These are phyloP conservation scores for Noctuana brunneofusca DNA, from an alignment of 2,888 invertebrate genomes.

Conservation along the genomic window DNA sequence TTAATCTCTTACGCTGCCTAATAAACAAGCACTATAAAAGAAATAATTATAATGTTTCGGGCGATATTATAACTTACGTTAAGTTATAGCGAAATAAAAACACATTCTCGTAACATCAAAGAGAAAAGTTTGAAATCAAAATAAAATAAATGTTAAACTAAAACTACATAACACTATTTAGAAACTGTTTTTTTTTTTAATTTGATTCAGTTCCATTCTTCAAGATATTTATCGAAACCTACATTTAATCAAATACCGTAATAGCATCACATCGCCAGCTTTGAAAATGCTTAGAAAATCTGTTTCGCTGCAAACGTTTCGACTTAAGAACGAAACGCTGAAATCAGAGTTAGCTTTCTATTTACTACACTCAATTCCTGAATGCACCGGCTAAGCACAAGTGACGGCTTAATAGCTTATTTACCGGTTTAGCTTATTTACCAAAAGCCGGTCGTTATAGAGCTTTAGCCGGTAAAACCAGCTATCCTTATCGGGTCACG, in stretches of 20 bases:
- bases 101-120: too few species aligned
- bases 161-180: too few species aligned
- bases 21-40: too few species aligned
- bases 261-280: not conserved
- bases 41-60: too few species aligned
- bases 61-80: too few species aligned
- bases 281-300: not conserved
- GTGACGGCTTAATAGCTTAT: conserved; percentile 9
- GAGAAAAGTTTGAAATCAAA: too few species aligned
- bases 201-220: too few species aligned
- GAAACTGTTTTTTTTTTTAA: too few species aligned
- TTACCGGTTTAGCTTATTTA: conserved; percentile 18
- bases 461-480: conserved; percentile 22
- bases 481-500: conserved; percentile 13
- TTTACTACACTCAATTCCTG: conserved; percentile 24
- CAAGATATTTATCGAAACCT: too few species aligned
- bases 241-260: not conserved
- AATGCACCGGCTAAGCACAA: conserved; percentile 8
- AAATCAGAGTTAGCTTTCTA: conserved; percentile 22
- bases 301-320: not conserved
- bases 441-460: conserved; percentile 24
- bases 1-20: too few species aligned
- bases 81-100: too few species aligned
- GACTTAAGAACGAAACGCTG: conserved; percentile 1
- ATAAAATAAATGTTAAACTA: too few species aligned